These are phyloP conservation scores for Osmerus eperlanus DNA, from an alignment of 2,113 vertebrate genomes.

Conservation along the genomic window DNA sequence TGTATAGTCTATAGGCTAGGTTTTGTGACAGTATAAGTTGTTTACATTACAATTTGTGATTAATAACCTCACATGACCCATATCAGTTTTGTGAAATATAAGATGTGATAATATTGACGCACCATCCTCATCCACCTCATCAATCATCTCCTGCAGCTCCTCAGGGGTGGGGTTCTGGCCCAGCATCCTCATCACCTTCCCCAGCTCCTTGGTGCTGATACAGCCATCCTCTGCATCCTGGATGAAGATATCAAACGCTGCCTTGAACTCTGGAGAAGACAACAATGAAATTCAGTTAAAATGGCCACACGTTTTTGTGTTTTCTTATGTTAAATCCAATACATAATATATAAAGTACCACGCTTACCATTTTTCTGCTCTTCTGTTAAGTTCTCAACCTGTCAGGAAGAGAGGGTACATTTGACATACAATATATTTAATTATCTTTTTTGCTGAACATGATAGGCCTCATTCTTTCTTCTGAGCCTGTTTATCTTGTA, in stretches of 20 bases:
- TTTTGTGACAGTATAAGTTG: too few species aligned
- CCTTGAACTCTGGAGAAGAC: conserved; percentile 66
- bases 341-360: not conserved
- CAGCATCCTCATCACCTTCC: conserved; percentile 76
- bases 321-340: not conserved
- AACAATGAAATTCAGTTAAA: not conserved
- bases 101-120: conserved; percentile 22
- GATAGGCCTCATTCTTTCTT: too few species aligned
- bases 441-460: too few species aligned
- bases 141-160: conserved; percentile 74
- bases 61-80: too few species aligned
- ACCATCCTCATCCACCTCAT: conserved; percentile 76
- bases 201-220: conserved; percentile 74
- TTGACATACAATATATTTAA: not conserved
- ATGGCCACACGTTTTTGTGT: not conserved
- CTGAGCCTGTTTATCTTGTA: conserved; percentile 4
- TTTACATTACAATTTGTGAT: too few species aligned
- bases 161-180: conserved; percentile 74
- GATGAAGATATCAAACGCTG: conserved; percentile 73
- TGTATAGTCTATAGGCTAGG: not conserved
- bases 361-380: conserved; percentile 78
- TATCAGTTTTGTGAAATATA: too few species aligned
- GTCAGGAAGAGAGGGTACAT: conserved; percentile 23
- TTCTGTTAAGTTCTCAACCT: conserved; percentile 79
- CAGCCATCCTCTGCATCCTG: conserved; percentile 74